Base-by-base conservation (phyloP, 2,888 invertebrate species). In the Dorcus hopei region DNA sequence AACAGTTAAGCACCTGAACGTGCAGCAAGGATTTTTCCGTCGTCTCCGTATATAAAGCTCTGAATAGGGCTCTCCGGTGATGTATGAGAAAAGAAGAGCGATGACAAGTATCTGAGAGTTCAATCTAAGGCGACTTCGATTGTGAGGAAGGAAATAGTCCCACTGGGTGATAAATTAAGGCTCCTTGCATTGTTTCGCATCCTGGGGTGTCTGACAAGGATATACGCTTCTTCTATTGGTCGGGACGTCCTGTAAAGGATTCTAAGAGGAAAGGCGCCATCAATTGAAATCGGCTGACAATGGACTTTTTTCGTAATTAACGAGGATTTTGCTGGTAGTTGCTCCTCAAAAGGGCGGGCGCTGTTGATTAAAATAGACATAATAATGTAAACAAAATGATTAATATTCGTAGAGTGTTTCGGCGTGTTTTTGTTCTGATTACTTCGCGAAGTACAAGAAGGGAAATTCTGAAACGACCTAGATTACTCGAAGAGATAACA, bases 131-230 rank as follows among this genome's bases (percentile, higher is more conserved):
- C 68, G 73, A 72, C 70, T 73, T 75, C 74, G 75, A 75, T 74
- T 74, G 74, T 72, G 69, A 72, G 74, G 73, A 72, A 75, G 75
- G 72, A 75, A 75, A 75, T 72, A 70, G 74, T 76, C 76, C 77
- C 73, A 73, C 72, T 70, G 76, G 70, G 77, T 77, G 77, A 77
- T 77, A 77, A 77, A 77, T 77, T 77, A 76, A 73, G 74, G 75
- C 71, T 68, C 70, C 71, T 68, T 67, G 72, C 73, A 76, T 77
- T 77, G 77, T 77, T 77, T 77, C 74, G 74, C 72, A 67, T 72
- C 73, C 68, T 67, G 71, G 74, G 74, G 71, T 66, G 73, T 62
- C 71, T 76, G 76, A 77, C 76, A 77, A 74, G 73, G 76, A 77
- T 76, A 77, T 75, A 76, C 73, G 73, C 73, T 68, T 63, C 57